Percentiles rank a stretch among this genome's conserved stretches.
These are phyloP conservation scores for Tinamus guttatus DNA, from an alignment of 2,113 vertebrate genomes.

Conservation along the genomic window DNA sequence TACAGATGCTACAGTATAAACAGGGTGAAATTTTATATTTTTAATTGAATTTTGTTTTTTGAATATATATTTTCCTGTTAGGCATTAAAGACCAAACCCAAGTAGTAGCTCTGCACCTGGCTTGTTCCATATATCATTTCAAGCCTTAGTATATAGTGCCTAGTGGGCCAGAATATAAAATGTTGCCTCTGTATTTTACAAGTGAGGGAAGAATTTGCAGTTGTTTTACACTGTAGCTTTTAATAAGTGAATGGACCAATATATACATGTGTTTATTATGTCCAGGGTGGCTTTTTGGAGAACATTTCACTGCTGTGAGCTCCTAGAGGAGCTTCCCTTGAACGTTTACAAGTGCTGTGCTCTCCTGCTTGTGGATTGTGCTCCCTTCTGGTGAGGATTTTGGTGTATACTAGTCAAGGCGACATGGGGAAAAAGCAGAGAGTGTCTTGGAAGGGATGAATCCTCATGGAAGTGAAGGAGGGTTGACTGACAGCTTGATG, in stretches of 20 bases:
- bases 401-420: not conserved
- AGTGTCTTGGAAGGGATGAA: not conserved
- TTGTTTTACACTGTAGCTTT: not conserved
- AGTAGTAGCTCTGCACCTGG: not conserved
- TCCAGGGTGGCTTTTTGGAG: not conserved
- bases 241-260: not conserved
- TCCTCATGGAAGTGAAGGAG: accelerated
- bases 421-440: not conserved
- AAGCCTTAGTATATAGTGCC: not conserved
- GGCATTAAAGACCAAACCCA: not conserved
- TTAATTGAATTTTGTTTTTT: conserved; percentile 38
- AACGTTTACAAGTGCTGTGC: not conserved
- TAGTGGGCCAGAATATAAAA: not conserved
- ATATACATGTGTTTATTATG: not conserved
- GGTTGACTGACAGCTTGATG: not conserved
- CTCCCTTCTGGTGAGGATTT: not conserved
- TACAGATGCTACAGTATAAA: not conserved
- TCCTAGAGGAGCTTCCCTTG: not conserved
- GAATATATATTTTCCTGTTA: not conserved
- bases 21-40: not conserved
- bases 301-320: not conserved
- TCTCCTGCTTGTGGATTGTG: not conserved
- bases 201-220: not conserved
- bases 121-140: not conserved
- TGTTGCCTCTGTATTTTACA: not conserved